Percentiles rank a stretch among this genome's conserved stretches.
Evolutionary conservation across 2,888 invertebrate genomes (phyloP).

Genomic region (Sialis lutaria): DNA sequence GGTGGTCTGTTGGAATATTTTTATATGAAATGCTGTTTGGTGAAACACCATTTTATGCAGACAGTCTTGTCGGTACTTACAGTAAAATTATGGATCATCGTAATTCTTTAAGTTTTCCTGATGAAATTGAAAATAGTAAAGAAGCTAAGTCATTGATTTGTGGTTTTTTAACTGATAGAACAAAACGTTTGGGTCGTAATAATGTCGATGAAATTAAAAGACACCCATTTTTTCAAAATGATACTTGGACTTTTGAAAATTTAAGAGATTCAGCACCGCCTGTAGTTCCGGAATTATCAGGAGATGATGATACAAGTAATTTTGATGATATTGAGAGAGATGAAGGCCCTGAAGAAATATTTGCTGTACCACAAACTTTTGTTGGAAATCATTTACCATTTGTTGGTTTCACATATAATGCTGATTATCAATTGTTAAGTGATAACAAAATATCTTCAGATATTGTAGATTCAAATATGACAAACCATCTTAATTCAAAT

Average conservation of each 20-base stretch:
- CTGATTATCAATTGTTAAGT: conserved; percentile 66
- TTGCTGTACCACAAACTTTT: conserved; percentile 93
- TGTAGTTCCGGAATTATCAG: conserved; percentile 85
- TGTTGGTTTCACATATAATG: conserved; percentile 94
- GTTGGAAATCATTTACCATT: conserved; percentile 97
- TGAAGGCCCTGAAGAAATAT: conserved; percentile 81
- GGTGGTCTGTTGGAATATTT: conserved; percentile 99
- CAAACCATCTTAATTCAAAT: conserved; percentile 36
- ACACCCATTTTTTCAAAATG: conserved; percentile 91
- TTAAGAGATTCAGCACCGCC: conserved; percentile 89
- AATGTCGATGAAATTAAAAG: conserved; percentile 89
- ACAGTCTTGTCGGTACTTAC: conserved; percentile 94
- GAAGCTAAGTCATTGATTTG: conserved; percentile 79
- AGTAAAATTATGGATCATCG: conserved; percentile 99
- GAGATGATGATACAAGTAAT: conserved; percentile 96
- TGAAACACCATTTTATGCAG: conserved; percentile 98
- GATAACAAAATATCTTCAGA: conserved; percentile 28
- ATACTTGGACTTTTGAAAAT: conserved; percentile 96
- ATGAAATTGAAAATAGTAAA: conserved; percentile 83
- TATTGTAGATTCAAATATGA: conserved; percentile 41
- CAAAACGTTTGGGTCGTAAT: conserved; percentile 72
- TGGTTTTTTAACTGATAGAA: conserved; percentile 84
- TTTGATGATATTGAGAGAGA: conserved; percentile 97
- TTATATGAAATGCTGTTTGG: conserved; percentile 97
- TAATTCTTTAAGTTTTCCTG: conserved; percentile 87